Base-by-base conservation (phyloP, 2,113 vertebrate genomes). In the Salvelinus sp. region DNA sequence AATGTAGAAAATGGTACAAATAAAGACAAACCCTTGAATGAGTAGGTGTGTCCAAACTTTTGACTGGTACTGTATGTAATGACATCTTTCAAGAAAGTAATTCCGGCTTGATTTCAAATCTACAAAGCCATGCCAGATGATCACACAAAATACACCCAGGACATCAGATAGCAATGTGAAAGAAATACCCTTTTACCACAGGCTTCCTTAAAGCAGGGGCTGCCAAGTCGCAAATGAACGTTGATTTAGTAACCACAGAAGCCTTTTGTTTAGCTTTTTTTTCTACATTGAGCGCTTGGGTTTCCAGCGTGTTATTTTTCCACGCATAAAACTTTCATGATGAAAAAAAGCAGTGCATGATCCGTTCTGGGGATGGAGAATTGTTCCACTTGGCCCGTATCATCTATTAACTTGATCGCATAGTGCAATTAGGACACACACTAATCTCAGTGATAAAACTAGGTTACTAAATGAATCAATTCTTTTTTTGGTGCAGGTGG, bases 231-330 rank as follows among this genome's bases (percentile, higher is more conserved):
- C 87, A 89, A 91, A 89, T 89, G 60, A 90, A 89, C 83, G 48
- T 85, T 83, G 82, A 88, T 88, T 90, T 82, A 84, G 78, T 70
- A 88, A 91, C 89, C 91, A 92, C 90, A 91, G 88, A 90, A 87
- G 88, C 86, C 76, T 38, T 84, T 80, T 72, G 72, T 22, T 71
- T 50, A 10, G 14, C 28, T 33, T 48, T 84, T 84, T 74, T 85
- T 78, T 85, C 47, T 33, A 69, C 69, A n/a, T 84, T 3, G 73
- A 86, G 83, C 66, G 65, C 77, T 92, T 85, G 82, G 86, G 89
- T 88, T 77, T 1, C 71, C n/a, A n/a, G 83, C 79, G 73, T 85
- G 84, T 91, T 87, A 85, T 90, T 91, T 91, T 87, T 90, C 88
- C 87, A 79, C 63, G 76, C 81, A 85, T 91, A 91, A 91, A 89